These are phyloP conservation scores for Epiblema foenella DNA, from an alignment of 2,888 invertebrate genomes.

Conservation along the genomic window DNA sequence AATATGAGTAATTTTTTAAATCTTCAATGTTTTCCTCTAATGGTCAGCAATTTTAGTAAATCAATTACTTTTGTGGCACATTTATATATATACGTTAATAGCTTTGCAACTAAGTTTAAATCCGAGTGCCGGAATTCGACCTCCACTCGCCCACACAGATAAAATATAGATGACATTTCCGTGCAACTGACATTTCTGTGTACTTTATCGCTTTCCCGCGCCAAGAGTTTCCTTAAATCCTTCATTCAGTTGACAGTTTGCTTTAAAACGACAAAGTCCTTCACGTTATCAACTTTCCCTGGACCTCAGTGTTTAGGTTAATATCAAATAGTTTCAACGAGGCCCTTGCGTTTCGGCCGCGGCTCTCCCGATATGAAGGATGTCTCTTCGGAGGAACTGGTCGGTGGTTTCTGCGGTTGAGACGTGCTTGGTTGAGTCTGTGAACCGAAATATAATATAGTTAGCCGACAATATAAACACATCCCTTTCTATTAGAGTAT, in stretches of 20 bases:
- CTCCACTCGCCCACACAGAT: neutral
- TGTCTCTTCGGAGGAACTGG: constrained; percentile 88
- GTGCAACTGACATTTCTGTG: neutral
- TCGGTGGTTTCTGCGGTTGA: constrained; percentile 57
- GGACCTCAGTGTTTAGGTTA: constrained; percentile 51
- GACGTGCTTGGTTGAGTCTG: constrained; percentile 71
- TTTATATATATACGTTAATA: neutral
- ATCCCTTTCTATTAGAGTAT: no score
- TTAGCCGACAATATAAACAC: no score
- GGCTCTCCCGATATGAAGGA: constrained; percentile 89
- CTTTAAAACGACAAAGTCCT: neutral
- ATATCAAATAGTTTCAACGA: constrained; percentile 87
- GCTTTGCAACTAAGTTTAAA: neutral
- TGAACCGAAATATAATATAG: constrained; percentile 4
- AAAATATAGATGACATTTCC: neutral
- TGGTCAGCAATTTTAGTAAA: neutral
- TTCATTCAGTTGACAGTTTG: neutral
- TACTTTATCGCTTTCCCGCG: neutral
- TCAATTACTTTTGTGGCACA: neutral
- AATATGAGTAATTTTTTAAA: neutral
- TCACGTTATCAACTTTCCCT: neutral
- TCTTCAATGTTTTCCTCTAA: neutral
- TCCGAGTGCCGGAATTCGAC: neutral
- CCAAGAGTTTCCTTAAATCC: neutral
- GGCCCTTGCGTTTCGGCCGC: constrained; percentile 83